These are phyloP conservation scores for Danaus melanippus DNA, from an alignment of 1,140 invertebrate species.

Conservation along the genomic window DNA sequence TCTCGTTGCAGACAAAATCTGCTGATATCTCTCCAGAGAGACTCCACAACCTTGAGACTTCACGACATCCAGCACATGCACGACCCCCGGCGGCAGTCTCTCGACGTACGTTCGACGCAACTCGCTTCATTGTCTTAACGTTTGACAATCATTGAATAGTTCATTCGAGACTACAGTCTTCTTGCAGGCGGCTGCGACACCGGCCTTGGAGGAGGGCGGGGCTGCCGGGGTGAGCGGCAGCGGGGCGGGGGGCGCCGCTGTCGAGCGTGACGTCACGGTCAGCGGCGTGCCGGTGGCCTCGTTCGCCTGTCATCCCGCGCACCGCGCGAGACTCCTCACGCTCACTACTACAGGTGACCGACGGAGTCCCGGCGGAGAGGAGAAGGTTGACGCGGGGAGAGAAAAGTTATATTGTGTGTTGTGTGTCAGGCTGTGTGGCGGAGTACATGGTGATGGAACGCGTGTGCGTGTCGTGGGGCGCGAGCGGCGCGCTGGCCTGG, in stretches of 20 bases:
- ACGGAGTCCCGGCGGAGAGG: constrained; percentile 1
- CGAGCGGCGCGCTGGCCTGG: constrained; percentile 82
- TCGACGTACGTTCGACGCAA: constrained; percentile 13
- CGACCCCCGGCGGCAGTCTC: constrained; percentile 15
- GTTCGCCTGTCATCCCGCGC: constrained; percentile 87
- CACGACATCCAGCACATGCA: constrained; percentile 86
- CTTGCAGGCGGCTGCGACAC: constrained; percentile 20
- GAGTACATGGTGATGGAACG: constrained; percentile 86
- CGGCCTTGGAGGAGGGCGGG: constrained; percentile 37
- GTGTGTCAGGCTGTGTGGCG: constrained; percentile 27
- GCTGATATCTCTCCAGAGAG: constrained; percentile 82
- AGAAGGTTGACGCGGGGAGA: too few relatives aligned
- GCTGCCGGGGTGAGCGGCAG: constrained; percentile 62
- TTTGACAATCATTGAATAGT: too few relatives aligned
- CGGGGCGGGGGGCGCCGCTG: constrained; percentile 63
- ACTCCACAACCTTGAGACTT: constrained; percentile 78
- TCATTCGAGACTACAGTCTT: too few relatives aligned
- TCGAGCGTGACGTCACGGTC: constrained; percentile 81
- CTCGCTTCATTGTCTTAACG: too few relatives aligned
- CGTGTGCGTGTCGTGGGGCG: constrained; percentile 84
- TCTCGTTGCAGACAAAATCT: constrained; percentile 77
- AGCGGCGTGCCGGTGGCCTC: constrained; percentile 74
- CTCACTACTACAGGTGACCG: constrained; percentile 55
- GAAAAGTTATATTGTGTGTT: neutral
- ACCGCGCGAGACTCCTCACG: constrained; percentile 83